Conservation (phyloP, 2,797 vertebrate species). For the Telmatherina bonti region DNA sequence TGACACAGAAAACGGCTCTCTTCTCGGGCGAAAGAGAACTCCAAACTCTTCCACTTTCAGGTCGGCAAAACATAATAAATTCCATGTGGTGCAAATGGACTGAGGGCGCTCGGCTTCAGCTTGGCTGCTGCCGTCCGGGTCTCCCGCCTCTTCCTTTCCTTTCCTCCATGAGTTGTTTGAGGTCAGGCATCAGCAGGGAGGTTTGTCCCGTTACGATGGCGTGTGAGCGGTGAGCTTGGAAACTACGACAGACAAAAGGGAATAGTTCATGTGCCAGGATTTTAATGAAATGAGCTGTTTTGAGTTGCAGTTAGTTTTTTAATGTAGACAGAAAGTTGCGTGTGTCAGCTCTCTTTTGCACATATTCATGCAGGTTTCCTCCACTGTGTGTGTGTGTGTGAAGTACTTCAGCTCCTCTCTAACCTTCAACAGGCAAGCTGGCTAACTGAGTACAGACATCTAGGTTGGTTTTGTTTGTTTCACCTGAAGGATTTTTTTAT, state of each 20-base stretch:
- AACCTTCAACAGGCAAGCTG: slow-evolving; percentile 30
- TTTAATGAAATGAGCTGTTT: slow-evolving; percentile 67
- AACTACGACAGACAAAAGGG: too few relatives aligned
- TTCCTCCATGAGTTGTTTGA: slow-evolving; percentile 41
- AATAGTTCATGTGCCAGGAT: slow-evolving; percentile 38
- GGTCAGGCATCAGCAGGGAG: slow-evolving; percentile 37
- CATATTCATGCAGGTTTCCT: slow-evolving; percentile 40
- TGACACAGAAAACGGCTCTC: slow-evolving; percentile 39
- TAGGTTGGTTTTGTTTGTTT: slow-evolving; percentile 7
- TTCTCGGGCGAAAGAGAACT: slow-evolving; percentile 41
- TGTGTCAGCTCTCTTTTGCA: slow-evolving; percentile 45
- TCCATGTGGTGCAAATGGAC: neutral
- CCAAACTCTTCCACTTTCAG: slow-evolving; percentile 20
- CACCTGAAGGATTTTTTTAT: slow-evolving; percentile 13
- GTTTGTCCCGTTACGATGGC: slow-evolving; percentile 59
- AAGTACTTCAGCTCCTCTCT: slow-evolving; percentile 34
- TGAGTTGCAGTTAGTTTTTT: slow-evolving; percentile 46
- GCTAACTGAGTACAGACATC: slow-evolving; percentile 26
- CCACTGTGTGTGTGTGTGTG: slow-evolving; percentile 1
- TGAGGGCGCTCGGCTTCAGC: neutral
- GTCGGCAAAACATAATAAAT: slow-evolving; percentile 10
- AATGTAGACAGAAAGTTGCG: slow-evolving; percentile 52
- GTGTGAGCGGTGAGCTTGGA: too few relatives aligned
- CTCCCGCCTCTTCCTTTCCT: neutral
- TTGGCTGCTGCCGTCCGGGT: neutral